Evolutionary conservation across 2,888 invertebrate species (phyloP).

Genomic region (Timema cristinae): DNA sequence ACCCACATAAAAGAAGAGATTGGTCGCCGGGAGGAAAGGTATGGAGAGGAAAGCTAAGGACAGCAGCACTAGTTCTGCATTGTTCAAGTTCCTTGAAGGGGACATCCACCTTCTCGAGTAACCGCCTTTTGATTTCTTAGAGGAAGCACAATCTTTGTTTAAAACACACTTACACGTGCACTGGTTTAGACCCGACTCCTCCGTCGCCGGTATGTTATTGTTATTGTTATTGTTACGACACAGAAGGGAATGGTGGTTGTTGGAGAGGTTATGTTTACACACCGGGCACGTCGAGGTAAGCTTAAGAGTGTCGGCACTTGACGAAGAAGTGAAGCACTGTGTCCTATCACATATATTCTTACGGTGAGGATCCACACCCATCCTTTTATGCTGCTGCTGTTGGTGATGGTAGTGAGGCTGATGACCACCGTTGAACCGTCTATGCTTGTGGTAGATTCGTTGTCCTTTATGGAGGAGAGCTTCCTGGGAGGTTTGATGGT

Average conservation of each 20-base stretch:
- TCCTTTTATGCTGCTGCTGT: conserved; percentile 22
- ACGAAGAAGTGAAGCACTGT: conserved; percentile 17
- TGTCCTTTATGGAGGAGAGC: conserved; percentile 38
- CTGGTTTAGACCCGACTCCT: conserved; percentile 28
- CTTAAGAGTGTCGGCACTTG: conserved; percentile 8
- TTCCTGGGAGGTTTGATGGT: too few species aligned
- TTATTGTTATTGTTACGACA: conserved; percentile 71
- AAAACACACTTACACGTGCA: background rate
- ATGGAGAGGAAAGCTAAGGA: conserved; percentile 69
- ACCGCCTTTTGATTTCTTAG: background rate
- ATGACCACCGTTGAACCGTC: conserved; percentile 60
- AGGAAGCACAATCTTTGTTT: background rate
- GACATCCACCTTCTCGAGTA: too few species aligned
- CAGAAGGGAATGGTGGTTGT: conserved; percentile 63
- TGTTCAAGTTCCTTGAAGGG: background rate
- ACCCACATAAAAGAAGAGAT: conserved; percentile 95
- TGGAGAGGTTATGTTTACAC: conserved; percentile 62
- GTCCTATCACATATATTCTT: conserved; percentile 31
- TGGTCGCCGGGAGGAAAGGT: conserved; percentile 93
- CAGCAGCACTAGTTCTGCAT: conserved; percentile 53
- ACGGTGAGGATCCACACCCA: conserved; percentile 24
- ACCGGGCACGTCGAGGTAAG: conserved; percentile 54
- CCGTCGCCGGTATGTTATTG: conserved; percentile 52
- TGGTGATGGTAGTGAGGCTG: background rate
- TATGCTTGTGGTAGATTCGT: conserved; percentile 28